Evolutionary conservation across 1,140 invertebrate species (phyloP), one percentile per base, ranked within the genome.

Genomic region (Apis dorsata): DNA sequence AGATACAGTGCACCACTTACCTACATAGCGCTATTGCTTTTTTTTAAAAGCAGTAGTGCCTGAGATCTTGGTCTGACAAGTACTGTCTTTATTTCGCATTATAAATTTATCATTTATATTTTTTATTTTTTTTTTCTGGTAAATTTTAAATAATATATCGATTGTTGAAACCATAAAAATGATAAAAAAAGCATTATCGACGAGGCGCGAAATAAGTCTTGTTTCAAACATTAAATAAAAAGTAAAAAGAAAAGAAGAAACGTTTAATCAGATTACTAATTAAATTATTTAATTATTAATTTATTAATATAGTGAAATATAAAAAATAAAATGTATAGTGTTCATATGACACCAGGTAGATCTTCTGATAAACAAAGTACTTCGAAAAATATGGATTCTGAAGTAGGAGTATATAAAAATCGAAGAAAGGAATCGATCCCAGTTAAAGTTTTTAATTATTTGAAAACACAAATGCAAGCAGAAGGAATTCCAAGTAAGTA

Each of bases 371-470:
- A 81, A 24, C 85, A 86, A 12, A 75, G 84, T 15, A 81, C 84
- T 65, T 88, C 90, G 3, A 75, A 83, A 71, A 83, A 72, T 70
- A 59, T 86, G 17, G 90, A 90, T 8, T 89, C 72, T 11, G 90
- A 92, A 77, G 84, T 90, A 60, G 62, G 55, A 53, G 21, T 87
- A 15, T 92, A 90, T 53, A 90, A 78, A 49, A 72, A 79, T 49
- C 82, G 85, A 34, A 88, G 89, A 55, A 88, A 88, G 24, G 88
- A 92, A 80, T 93, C 92, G 13, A 91, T 93, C 65, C 86, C 91
- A 5, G 62, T 90, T 11, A 85, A 88, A 62, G 76, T 92, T 8
- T 85, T 90, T 28, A 92, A 93, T 68, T 93, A 91, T 60, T 86
- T 93, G 28, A 88, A 89, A 15, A 88, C 88, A 9, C 89, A 91